These are phyloP conservation scores for Heliothis subflexa DNA, from an alignment of 1,140 invertebrate genomes.

Conservation along the genomic window DNA sequence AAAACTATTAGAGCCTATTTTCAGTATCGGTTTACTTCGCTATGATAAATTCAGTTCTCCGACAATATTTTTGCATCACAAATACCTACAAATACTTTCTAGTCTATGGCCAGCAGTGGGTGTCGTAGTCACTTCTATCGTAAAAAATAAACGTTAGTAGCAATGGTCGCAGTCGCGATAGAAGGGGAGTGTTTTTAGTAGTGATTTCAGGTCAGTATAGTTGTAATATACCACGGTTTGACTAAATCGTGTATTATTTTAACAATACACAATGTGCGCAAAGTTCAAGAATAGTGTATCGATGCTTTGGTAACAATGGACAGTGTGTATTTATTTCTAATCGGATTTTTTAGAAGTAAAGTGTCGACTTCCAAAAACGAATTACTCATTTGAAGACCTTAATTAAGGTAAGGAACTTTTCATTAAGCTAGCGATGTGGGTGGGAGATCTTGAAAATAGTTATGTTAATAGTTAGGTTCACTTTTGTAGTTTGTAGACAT, in stretches of 20 bases:
- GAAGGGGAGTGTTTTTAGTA: conserved; percentile 56
- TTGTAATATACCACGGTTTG: conserved; percentile 19
- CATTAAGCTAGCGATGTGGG: conserved; percentile 20
- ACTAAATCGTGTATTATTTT: conserved; percentile 35
- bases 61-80: no score
- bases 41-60: no score
- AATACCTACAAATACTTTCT: no score
- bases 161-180: conserved; percentile 53
- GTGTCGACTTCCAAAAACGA: conserved; percentile 17
- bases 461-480: not conserved
- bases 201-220: conserved; percentile 55
- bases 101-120: no score
- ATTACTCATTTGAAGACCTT: conserved; percentile 34
- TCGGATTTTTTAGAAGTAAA: conserved; percentile 36
- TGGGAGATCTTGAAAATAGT: not conserved
- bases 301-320: conserved; percentile 29
- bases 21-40: no score
- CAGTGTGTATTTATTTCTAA: conserved; percentile 39
- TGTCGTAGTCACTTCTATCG: no score
- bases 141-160: conserved; percentile 9
- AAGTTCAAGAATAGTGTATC: conserved; percentile 25
- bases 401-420: conserved; percentile 39
- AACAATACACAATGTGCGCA: conserved; percentile 25
- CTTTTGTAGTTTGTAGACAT: conserved; percentile 44
- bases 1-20: no score